Base-by-base conservation (phyloP, 2,888 invertebrate species). In the Slavum lentiscoides region DNA sequence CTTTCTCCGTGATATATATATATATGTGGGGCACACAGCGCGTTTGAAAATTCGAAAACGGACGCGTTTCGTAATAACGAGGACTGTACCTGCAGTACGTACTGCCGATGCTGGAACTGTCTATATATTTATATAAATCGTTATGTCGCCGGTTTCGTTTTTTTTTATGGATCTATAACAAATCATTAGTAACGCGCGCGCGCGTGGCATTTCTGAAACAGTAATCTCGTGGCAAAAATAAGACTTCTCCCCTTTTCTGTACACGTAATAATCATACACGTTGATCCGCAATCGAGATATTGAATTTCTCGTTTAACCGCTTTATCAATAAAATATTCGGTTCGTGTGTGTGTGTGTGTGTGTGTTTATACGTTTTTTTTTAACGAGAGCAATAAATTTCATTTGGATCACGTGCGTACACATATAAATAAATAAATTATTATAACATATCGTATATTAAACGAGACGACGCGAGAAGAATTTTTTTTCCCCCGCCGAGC, bases 241-340 rank as follows among this genome's bases (percentile, higher is more conserved):
- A 13, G 8, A 13, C 13, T 11, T 13, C 49, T 49, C 49, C 11
- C 13, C 49, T 9, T 49, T 13, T 11, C 11, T 43, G 43, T 43
- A 49, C 49, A 49, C 55, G 19, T 19, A 6, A 1, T 19, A 7
- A 6, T 7, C 7, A 9, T 43, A 43, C 19, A 55, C 19, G 55
- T 13, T 13, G 4, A 67, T 67, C 55, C 5, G 6, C 8, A 15
- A 43, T 0, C 17, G 43, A 43, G 39, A 43, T 62, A n/a, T 49
- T 30, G 15, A n/a, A 74, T 53, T 53, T 74, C 73, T 13, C 53
- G 73, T 74, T 49, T 30, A 30, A 62, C 73, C 53, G 19, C 73
- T 64, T 64, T 37, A n/a, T 53, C 13, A 19, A 64, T 62, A 62
- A 73, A 15, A 74, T 21, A 62, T 73, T 73, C 73, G 61, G 30